Conservation (phyloP, 2,797 vertebrate genomes). For the Notolepis coatsorum region DNA sequence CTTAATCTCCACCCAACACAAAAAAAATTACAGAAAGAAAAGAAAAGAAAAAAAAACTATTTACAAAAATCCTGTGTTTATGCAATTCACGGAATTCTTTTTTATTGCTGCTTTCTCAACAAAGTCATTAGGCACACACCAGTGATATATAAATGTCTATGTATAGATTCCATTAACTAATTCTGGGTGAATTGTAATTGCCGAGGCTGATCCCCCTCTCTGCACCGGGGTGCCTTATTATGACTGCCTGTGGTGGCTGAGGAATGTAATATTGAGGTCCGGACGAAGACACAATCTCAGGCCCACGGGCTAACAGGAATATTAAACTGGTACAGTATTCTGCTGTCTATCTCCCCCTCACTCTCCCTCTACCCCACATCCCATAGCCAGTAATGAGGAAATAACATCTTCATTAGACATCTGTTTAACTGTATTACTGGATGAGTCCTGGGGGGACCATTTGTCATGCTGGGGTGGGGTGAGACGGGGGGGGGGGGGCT, state of each 20-base stretch:
- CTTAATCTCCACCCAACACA: constrained; percentile 83
- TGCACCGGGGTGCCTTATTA: constrained; percentile 83
- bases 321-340: constrained; percentile 83
- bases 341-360: constrained; percentile 73
- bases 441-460: constrained; percentile 82
- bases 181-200: constrained; percentile 85
- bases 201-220: constrained; percentile 80
- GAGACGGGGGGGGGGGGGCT: constrained; percentile 54
- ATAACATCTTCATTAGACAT: constrained; percentile 89
- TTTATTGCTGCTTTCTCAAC: constrained; percentile 78
- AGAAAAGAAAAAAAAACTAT: constrained; percentile 66
- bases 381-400: constrained; percentile 85
- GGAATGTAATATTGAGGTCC: constrained; percentile 86
- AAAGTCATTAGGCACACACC: constrained; percentile 83
- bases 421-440: constrained; percentile 86
- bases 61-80: constrained; percentile 77
- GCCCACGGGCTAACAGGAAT: constrained; percentile 83
- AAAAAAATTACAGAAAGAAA: constrained; percentile 72
- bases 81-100: constrained; percentile 81
- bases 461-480: constrained; percentile 78
- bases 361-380: constrained; percentile 70
- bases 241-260: constrained; percentile 83
- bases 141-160: constrained; percentile 81
- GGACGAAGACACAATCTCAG: constrained; percentile 85
- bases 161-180: constrained; percentile 85